Evolutionary conservation across 2,113 vertebrate species (phyloP).

Genomic region (Ictalurus furcatus): DNA sequence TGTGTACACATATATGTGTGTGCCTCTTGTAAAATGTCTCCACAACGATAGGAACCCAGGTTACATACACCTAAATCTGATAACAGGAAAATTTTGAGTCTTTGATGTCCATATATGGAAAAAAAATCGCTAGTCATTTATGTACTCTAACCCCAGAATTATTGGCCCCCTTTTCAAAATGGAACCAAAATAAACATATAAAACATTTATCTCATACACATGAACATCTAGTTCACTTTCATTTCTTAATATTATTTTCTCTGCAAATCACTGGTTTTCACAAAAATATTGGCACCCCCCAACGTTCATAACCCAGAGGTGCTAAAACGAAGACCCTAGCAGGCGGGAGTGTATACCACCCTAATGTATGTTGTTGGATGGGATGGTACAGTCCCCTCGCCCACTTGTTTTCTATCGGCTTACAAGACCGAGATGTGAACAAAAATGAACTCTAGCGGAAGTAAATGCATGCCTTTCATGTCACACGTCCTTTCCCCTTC

Average conservation of each 20-base stretch:
- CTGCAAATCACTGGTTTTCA: not conserved
- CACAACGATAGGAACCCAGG: not conserved
- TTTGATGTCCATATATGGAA: conserved; percentile 1
- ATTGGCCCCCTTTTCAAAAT: not conserved
- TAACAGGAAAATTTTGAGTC: not conserved
- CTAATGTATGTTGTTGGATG: not conserved
- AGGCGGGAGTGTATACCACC: not conserved
- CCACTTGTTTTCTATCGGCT: not conserved
- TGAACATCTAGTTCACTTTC: not conserved
- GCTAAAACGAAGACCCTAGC: not conserved
- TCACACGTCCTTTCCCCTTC: not conserved
- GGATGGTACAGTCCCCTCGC: too few relatives aligned
- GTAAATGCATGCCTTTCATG: not conserved
- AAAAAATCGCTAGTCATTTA: not conserved
- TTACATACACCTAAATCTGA: not conserved
- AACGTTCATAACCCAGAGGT: not conserved
- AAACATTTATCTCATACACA: not conserved
- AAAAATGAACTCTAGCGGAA: too few relatives aligned
- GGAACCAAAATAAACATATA: not conserved
- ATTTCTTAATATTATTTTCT: not conserved
- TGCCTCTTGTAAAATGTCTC: not conserved
- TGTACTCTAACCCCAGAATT: not conserved
- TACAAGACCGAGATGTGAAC: not conserved
- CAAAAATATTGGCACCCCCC: not conserved
- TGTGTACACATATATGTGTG: not conserved